A percentile compares a stretch with the other conserved stretches of the same genome.
These are phyloP conservation scores for Acanthosepion esculentum DNA, from an alignment of 2,888 invertebrate species.

Conservation along the genomic window DNA sequence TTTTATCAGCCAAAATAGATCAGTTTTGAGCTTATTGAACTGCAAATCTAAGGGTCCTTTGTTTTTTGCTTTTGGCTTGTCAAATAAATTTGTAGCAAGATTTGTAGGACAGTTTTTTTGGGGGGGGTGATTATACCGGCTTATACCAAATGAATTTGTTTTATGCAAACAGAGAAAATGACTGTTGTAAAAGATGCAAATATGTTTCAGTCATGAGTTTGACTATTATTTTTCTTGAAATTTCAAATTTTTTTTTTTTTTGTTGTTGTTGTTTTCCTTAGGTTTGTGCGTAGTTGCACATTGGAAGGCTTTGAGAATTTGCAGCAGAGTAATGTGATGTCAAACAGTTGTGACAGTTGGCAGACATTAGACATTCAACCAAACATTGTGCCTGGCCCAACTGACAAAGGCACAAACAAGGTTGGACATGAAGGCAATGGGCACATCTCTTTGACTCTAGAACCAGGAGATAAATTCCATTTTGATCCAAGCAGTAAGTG, in stretches of 20 bases:
- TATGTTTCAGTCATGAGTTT: background rate
- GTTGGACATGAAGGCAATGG: background rate
- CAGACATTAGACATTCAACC: constrained; percentile 37
- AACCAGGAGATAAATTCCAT: background rate
- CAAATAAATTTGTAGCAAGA: too few species aligned
- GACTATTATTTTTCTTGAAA: background rate
- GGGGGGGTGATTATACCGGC: too few species aligned
- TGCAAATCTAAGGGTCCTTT: too few species aligned
- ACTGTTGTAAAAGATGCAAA: too few species aligned
- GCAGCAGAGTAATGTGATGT: background rate
- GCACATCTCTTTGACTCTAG: background rate
- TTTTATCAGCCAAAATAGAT: too few species aligned
- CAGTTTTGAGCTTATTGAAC: too few species aligned
- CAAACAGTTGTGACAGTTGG: constrained; percentile 36
- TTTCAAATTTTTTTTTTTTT: too few species aligned
- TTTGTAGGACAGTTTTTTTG: too few species aligned
- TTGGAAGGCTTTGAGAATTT: background rate
- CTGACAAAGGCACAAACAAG: background rate
- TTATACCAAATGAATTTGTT: too few species aligned
- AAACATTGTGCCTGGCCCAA: background rate
- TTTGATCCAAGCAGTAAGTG: constrained; percentile 24
- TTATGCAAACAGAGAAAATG: too few species aligned
- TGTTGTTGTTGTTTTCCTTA: background rate
- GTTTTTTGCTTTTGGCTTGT: too few species aligned
- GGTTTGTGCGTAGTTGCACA: constrained; percentile 44